These are phyloP conservation scores for Stegodyphus mimosarum DNA, from an alignment of 1,140 invertebrate species.

Conservation along the genomic window DNA sequence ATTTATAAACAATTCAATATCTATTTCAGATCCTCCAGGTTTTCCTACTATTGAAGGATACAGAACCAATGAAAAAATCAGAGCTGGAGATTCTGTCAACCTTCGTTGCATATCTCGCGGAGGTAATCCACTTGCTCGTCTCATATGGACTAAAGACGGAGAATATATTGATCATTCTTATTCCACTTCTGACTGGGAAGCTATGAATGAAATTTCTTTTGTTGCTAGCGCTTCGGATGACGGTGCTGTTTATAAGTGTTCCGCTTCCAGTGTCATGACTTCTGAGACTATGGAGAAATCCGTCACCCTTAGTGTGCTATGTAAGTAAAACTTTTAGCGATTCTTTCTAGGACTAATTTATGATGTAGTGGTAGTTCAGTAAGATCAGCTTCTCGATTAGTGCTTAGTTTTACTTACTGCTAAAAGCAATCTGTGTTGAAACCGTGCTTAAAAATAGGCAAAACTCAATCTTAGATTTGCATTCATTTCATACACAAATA, in stretches of 20 bases:
- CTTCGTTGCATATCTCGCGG: conserved; percentile 89
- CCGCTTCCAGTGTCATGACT: conserved; percentile 91
- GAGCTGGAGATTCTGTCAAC: conserved; percentile 86
- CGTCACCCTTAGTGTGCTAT: conserved; percentile 87
- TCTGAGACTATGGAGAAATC: conserved; percentile 80
- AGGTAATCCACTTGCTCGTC: conserved; percentile 94
- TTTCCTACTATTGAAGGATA: conserved; percentile 93
- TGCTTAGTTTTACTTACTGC: no score
- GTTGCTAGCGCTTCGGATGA: conserved; percentile 88
- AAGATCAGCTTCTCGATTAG: no score
- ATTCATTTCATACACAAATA: no score
- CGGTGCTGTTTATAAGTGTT: conserved; percentile 90
- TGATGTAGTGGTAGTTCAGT: no score
- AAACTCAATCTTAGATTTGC: no score
- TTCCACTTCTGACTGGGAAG: conserved; percentile 78
- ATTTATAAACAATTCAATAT: neutral
- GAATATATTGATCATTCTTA: conserved; percentile 84
- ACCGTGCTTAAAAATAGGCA: no score
- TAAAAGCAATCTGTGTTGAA: no score
- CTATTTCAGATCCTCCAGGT: conserved; percentile 82
- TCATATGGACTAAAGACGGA: conserved; percentile 93
- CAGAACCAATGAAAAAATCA: conserved; percentile 83
- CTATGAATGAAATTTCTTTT: conserved; percentile 87
- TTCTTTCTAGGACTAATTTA: no score
- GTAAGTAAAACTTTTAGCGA: conserved; percentile 76